A percentile compares a stretch with the other conserved stretches of the same genome.
Evolutionary conservation across 2,797 vertebrate genomes (phyloP).

Genomic region (Coregonus sp.): DNA sequence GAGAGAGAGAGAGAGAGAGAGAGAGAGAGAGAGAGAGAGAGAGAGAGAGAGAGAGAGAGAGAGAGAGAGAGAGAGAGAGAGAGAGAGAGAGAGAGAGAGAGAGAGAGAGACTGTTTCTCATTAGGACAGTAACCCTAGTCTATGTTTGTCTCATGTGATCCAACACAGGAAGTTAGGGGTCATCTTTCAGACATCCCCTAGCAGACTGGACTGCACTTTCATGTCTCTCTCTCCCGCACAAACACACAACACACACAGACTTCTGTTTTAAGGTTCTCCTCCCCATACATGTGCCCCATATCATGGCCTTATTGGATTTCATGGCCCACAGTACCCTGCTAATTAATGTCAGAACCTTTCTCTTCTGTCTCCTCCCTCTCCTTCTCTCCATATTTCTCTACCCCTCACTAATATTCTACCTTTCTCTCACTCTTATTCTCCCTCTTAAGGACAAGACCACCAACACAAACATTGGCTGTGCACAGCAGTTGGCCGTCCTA

Average conservation of each 20-base stretch:
- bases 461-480: background rate
- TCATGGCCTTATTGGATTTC: background rate
- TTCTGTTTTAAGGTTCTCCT: background rate
- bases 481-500: background rate
- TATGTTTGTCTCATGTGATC: constrained; percentile 41
- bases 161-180: constrained; percentile 40
- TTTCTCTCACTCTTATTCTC: background rate
- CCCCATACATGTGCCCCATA: background rate
- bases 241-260: background rate
- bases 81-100: background rate
- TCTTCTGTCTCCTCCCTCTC: background rate
- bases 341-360: background rate
- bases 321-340: background rate
- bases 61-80: background rate
- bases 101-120: background rate
- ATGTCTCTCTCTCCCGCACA: background rate
- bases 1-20: background rate
- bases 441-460: background rate
- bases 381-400: background rate
- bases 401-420: background rate
- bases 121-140: constrained; percentile 45
- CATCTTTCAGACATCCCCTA: background rate
- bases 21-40: background rate
- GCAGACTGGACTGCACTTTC: background rate
- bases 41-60: background rate